These are phyloP conservation scores for Neotragus pygmaeus DNA, from an alignment of 2,113 vertebrate genomes.

Conservation along the genomic window DNA sequence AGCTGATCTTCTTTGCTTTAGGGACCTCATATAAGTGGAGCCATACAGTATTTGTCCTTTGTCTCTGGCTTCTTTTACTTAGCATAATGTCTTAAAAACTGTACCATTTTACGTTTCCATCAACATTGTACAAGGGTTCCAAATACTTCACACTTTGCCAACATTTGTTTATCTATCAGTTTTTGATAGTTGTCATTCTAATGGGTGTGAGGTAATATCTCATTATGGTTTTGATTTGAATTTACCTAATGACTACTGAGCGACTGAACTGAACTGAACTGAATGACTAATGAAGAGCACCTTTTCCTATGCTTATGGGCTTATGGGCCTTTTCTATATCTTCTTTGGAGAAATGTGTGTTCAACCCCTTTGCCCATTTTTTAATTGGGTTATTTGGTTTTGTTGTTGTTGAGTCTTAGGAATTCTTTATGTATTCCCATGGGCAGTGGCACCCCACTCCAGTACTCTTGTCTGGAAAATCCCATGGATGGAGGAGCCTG, in stretches of 20 bases:
- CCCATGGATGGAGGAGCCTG: too few relatives aligned
- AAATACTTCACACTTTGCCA: neutral
- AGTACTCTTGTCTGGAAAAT: too few relatives aligned
- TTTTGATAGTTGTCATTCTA: neutral
- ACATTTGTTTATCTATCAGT: neutral
- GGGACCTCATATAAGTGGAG: neutral
- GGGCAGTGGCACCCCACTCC: too few relatives aligned
- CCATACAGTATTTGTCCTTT: neutral
- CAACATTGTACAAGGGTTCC: neutral
- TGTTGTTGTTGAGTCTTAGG: neutral
- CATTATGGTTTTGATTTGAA: neutral
- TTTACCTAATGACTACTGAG: neutral
- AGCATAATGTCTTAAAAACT: neutral
- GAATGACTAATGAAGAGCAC: neutral
- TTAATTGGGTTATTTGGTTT: neutral
- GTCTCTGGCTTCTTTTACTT: neutral
- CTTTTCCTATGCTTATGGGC: neutral
- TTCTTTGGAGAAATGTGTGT: neutral
- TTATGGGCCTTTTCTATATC: neutral
- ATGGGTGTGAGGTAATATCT: neutral
- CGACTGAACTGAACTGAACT: too few relatives aligned
- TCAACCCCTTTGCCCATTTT: neutral
- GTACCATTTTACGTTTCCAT: neutral
- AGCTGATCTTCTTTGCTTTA: too few relatives aligned
- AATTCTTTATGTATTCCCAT: neutral